Evolutionary conservation across 2,113 vertebrate species (phyloP), one percentile per base, ranked within the genome.

Genomic region (Rana temporaria): DNA sequence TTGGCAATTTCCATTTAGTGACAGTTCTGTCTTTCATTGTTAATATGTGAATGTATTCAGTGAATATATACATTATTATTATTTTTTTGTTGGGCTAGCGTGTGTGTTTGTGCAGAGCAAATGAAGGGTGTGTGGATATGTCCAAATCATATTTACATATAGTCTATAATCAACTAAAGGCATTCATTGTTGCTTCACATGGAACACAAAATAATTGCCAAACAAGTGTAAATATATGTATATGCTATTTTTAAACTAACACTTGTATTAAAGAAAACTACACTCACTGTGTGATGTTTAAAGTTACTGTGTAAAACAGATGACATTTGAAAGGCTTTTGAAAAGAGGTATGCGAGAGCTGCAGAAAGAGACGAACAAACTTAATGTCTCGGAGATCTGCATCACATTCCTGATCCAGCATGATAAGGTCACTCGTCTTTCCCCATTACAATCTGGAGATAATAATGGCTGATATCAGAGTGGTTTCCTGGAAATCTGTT

Each of bases 11-110:
- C 34, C 55, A 42, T 68, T 84, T 87, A 87, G 85, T 88, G 85
- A 86, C 84, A 42, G 0, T 81, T 84, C 79, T 85, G 81, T 86
- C 78, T 67, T 86, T 84, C 87, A 87, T 91, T 82, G 79, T 88
- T 85, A 79, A 85, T 88, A 80, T 91, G 86, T 89, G 87, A 89
- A 85, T 81, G 81, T 90, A 84, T 66, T 52, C 76, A 86, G 85
- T 85, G 86, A 84, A 87, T 85, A 85, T 83, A 79, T 81, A 72
- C 85, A 74, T 82, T 77, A 63, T 42, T 76, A 19, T 75, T 82
- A 75, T 76, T 42, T 76, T 30, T 75, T 60, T 60, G 71, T 38
- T 59, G 24, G 48, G 62, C 52, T 32, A 42, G 63, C 75, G 48
- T 75, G 60, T 12, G 30, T 57, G 65, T 64, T 42, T n/a, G 16